A percentile compares a stretch with the other conserved stretches of the same genome.
Evolutionary conservation across 2,888 invertebrate genomes (phyloP).

Genomic region (Scaptomyza cyrtandrae): DNA sequence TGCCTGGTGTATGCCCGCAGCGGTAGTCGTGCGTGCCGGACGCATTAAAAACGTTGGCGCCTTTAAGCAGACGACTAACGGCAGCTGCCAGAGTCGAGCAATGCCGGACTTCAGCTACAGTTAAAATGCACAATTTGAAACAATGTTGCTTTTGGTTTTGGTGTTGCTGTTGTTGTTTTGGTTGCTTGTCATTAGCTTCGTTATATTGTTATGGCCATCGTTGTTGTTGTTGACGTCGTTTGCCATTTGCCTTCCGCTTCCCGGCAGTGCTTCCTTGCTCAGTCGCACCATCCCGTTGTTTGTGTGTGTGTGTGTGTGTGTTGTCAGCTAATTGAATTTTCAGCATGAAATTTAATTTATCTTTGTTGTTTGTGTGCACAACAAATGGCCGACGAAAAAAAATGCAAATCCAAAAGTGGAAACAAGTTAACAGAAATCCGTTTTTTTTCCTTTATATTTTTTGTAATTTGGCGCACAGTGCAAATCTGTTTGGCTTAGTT

Average conservation of each 20-base stretch:
- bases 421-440: constrained; percentile 48
- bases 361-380: constrained; percentile 74
- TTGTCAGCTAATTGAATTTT: constrained; percentile 81
- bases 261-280: constrained; percentile 19
- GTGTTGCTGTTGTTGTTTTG: constrained; percentile 57
- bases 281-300: constrained; percentile 33
- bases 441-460: constrained; percentile 8
- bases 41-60: constrained; percentile 63
- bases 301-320: constrained; percentile 59
- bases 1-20: constrained; percentile 34
- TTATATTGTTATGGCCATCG: constrained; percentile 78
- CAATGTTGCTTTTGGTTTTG: constrained; percentile 63
- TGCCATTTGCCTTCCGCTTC: constrained; percentile 33
- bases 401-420: constrained; percentile 52
- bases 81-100: constrained; percentile 3
- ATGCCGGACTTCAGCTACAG: constrained; percentile 43
- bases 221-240: constrained; percentile 37
- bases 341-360: constrained; percentile 80
- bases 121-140: constrained; percentile 74
- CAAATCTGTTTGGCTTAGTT: constrained; percentile 42
- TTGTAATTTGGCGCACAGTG: constrained; percentile 35
- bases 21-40: constrained; percentile 66
- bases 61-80: constrained; percentile 50
- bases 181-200: constrained; percentile 74
- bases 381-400: constrained; percentile 60